Base-by-base conservation (phyloP, 2,888 invertebrate species). In the Pycnomerus fuliginosus region DNA sequence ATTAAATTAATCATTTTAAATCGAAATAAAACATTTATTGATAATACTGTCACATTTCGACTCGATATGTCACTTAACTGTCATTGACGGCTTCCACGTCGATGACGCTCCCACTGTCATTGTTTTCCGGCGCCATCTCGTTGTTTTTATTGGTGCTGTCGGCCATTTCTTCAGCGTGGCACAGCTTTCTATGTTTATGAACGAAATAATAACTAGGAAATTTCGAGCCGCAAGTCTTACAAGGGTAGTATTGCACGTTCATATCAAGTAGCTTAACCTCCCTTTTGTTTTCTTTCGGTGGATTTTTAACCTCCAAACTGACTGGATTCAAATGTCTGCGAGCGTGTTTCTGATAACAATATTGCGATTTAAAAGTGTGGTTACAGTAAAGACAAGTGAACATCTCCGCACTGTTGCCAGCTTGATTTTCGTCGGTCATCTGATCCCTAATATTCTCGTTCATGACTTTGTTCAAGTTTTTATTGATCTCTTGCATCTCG, bases 201-300 rank as follows among this genome's bases (percentile, higher is more conserved):
- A 92, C 92, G 74, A 93, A 93, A 73, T 93, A 93, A 68, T 93
- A 93, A 54, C 90, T 91, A 1, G 93, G 93, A 69, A 93, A 93
- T 70, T 92, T 92, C 59, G 83, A 88, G 12, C 93, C 92, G 71
- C 93, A 93, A 1, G 88, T 90, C 73, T 92, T 93, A 73, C 93
- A 93, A 0, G 93, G 92, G 72, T 92, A 93, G 74, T 92, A 93
- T 69, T 92, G 92, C 0, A 92, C 82, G 62, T 91, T 85, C 69
- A 90, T 80, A 59, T 87, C 86, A 33, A 85, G 67, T 2, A 83
- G 75, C 36, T 80, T 76, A 1, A 84, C 84, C 58, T 84, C 83
- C 3, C 82, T 71, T 30, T 76, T 72, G 48, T 48, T 48, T 43
- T 56, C 63, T 41, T 65, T 59, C 10, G 20, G 20, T 20, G 20